Conservation (phyloP, 2,113 vertebrate genomes). For the Emydocephalus ijimae region DNA sequence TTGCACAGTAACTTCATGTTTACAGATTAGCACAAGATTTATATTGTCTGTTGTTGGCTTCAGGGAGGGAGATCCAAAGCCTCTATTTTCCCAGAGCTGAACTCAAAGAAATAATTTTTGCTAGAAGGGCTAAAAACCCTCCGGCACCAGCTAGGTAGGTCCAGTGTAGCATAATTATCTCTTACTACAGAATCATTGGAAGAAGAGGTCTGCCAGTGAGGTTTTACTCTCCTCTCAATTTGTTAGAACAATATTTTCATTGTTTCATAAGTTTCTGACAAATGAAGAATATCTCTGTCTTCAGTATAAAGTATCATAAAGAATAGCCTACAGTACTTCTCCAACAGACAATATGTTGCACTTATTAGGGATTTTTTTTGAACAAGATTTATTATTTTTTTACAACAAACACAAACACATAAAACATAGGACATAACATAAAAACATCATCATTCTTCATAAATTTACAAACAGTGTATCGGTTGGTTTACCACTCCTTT, state of each 20-base stretch:
- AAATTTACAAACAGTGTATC: too few species aligned
- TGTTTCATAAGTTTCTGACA: not conserved
- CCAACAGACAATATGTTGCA: not conserved
- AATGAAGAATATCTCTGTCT: not conserved
- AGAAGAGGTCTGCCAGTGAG: not conserved
- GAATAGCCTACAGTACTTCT: not conserved
- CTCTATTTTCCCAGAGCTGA: not conserved
- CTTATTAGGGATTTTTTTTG: not conserved
- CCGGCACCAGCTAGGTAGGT: not conserved
- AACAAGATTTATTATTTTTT: too few species aligned
- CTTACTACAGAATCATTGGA: not conserved
- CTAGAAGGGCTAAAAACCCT: not conserved
- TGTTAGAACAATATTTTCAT: not conserved
- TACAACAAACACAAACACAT: too few species aligned
- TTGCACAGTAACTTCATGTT: not conserved
- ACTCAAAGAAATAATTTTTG: not conserved
- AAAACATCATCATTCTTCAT: too few species aligned
- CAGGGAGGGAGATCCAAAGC: not conserved
- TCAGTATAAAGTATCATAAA: not conserved
- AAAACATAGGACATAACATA: too few species aligned
- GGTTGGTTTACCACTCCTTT: too few species aligned
- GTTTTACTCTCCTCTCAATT: not conserved
- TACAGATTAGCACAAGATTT: not conserved
- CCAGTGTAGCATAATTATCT: not conserved
- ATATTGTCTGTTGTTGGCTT: not conserved